Base-by-base conservation (phyloP, 1,140 invertebrate genomes). In the Ceratosolen fusciceps region DNA sequence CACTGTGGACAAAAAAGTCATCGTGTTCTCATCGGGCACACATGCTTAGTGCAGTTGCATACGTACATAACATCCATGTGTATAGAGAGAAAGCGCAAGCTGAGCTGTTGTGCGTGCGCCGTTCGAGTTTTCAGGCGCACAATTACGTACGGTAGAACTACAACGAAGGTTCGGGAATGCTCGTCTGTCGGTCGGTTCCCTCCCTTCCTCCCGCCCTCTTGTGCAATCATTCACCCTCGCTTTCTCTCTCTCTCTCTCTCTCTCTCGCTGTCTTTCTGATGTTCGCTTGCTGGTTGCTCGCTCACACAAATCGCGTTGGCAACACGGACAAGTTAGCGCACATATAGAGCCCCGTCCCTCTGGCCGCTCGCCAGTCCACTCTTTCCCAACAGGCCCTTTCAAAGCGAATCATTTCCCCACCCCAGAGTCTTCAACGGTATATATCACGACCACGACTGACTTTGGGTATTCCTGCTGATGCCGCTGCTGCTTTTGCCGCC, bases 151-250 rank as follows among this genome's bases (percentile, higher is more conserved):
- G 24, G 24, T 34, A 58, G 60, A 74, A 37, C 37, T 58, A 39
- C 26, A 76, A 34, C 56, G 75, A 77, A 77, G 52, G 65, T 77
- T 77, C 75, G 75, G 75, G 75, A 77, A 77, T 71, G 75, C 75
- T 77, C 43, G 58, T 2, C 60, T 60, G 58, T 62, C 39, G 60
- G 39, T 47, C 58, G 16, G 56, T n/a, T 67, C 65, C 58, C 52
- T 68, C 65, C 65, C 62, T 37, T 49, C 37, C 54, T 74, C 43
- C 49, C 37, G 10, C 73, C 39, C 31, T 24, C 26, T 58, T 24
- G 34, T 31, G 24, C 12, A 54, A n/a, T 31, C 71, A 1, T 39
- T 34, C 43, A 49, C 43, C 5, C 67, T 71, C 37, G 19, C 73
- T 74, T 7, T 2, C 34, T 60, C 34, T 43, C 56, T 58, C 56